Conservation (phyloP, 2,797 vertebrate species). For the Enteromius treurensis region DNA sequence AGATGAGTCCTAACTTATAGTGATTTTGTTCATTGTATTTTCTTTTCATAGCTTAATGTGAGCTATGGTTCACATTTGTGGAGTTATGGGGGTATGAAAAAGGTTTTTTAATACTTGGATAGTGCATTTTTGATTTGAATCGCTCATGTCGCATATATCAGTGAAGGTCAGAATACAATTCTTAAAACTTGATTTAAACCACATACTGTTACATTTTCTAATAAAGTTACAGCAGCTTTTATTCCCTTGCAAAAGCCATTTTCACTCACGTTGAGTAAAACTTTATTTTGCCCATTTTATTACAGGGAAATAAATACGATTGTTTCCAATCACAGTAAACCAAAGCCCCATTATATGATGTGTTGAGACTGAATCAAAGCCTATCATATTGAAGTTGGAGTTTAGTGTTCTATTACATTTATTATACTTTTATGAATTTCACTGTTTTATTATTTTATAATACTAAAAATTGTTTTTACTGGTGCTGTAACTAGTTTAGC, state of each 20-base stretch:
- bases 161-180: not conserved
- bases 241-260: not conserved
- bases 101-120: not conserved
- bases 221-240: not conserved
- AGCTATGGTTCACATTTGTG: not conserved
- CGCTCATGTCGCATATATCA: not conserved
- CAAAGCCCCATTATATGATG: not conserved
- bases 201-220: not conserved
- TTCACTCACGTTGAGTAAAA: not conserved
- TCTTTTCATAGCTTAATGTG: not conserved
- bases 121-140: not conserved
- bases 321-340: slow-evolving; percentile 1
- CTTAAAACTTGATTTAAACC: not conserved
- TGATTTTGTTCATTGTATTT: slow-evolving; percentile 11
- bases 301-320: not conserved
- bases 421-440: not conserved
- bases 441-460: not conserved
- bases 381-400: not conserved
- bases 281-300: slow-evolving; percentile 8
- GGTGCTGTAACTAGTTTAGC: not conserved
- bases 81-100: not conserved
- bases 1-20: not conserved
- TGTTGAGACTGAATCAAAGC: not conserved
- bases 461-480: too few species aligned
- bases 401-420: not conserved